Evolutionary conservation across 2,797 vertebrate genomes (phyloP).

Genomic region (Enteromius argenteus): DNA sequence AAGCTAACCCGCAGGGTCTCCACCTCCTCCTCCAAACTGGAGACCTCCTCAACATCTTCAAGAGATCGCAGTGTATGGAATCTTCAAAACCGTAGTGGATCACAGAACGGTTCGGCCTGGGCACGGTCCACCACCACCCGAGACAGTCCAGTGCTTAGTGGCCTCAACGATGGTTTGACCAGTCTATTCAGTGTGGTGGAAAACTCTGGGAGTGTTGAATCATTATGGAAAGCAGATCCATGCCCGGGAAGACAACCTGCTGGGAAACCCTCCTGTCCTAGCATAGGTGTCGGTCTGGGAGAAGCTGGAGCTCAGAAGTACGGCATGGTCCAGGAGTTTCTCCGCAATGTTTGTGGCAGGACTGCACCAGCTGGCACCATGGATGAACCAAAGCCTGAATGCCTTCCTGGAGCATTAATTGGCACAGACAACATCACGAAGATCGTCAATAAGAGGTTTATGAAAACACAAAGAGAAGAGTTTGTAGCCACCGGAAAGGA

Average conservation of each 20-base stretch:
- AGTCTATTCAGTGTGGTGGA: constrained; percentile 98
- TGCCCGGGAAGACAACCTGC: constrained; percentile 75
- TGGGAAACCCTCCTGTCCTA: constrained; percentile 73
- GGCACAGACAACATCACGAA: constrained; percentile 85
- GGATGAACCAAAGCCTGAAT: constrained; percentile 82
- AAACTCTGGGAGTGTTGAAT: constrained; percentile 90
- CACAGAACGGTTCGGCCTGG: constrained; percentile 94
- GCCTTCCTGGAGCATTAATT: constrained; percentile 62
- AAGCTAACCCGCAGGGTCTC: constrained; percentile 92
- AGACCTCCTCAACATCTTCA: constrained; percentile 76
- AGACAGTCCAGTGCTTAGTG: constrained; percentile 94
- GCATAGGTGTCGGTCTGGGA: constrained; percentile 50
- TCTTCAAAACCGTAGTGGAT: constrained; percentile 84
- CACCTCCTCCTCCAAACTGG: constrained; percentile 89
- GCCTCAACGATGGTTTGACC: constrained; percentile 93
- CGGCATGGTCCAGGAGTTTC: constrained; percentile 92
- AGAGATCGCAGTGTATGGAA: constrained; percentile 96
- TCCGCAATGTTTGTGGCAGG: constrained; percentile 85
- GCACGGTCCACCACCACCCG: constrained; percentile 97
- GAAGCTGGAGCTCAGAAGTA: constrained; percentile 86
- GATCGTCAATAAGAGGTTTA: constrained; percentile 89
- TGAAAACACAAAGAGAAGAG: constrained; percentile 86
- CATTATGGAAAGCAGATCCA: constrained; percentile 88
- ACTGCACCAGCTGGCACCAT: constrained; percentile 57
- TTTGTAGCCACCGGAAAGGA: constrained; percentile 77